phyloP scores from a whole-genome alignment of 2,888 invertebrate genomes.

The Eulithis prunata region DNA sequence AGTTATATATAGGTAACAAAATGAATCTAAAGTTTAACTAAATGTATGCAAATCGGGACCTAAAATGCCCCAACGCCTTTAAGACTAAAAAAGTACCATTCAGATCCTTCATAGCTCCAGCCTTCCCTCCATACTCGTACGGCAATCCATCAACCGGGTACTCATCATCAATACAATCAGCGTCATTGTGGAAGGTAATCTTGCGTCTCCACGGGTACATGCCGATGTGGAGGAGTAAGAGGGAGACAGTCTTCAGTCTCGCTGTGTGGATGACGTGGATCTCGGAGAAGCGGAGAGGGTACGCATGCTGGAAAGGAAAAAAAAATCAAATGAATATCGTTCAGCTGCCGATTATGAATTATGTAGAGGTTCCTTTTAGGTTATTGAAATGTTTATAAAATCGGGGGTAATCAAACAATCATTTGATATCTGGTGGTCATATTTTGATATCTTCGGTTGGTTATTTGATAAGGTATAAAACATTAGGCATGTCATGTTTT shows the following conservation, averaged over 20 bases:
- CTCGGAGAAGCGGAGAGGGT: conserved; percentile 92
- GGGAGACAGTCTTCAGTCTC: conserved; percentile 88
- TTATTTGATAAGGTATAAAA: no score
- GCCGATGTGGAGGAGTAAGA: conserved; percentile 79
- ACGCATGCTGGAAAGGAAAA: conserved; percentile 86
- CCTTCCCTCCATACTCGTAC: conserved; percentile 92
- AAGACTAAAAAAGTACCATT: conserved; percentile 77
- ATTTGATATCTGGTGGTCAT: no score
- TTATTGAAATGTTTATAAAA: no score
- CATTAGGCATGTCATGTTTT: no score
- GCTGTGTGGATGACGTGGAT: conserved; percentile 92
- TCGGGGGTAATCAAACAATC: no score
- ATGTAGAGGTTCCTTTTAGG: no score
- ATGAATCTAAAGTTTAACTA: no score
- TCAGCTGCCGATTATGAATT: no score
- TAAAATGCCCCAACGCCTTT: no score
- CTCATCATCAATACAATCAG: conserved; percentile 76
- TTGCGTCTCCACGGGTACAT: conserved; percentile 76
- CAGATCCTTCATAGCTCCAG: conserved; percentile 89
- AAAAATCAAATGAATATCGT: background rate
- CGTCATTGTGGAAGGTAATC: conserved; percentile 65
- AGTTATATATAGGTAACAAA: no score
- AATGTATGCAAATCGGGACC: no score
- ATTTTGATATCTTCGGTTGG: no score
- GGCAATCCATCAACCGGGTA: conserved; percentile 90